Percentiles rank a stretch among this genome's conserved stretches.
These are phyloP conservation scores for Zaprionus bogoriensis DNA, from an alignment of 2,888 invertebrate species.

Conservation along the genomic window DNA sequence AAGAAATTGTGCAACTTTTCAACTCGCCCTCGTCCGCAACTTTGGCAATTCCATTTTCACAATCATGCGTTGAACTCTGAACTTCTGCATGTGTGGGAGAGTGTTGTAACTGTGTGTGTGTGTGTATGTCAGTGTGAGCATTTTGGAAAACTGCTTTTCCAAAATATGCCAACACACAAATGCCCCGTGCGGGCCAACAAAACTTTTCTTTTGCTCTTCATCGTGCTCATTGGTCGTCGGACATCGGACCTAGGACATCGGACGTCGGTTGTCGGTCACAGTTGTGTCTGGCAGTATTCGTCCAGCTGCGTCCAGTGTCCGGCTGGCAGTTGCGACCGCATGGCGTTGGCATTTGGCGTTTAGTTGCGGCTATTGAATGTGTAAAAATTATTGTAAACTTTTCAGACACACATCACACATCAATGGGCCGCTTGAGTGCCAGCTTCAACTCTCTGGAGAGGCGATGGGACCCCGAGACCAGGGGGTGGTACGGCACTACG, in stretches of 20 bases:
- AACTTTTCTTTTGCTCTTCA: constrained; percentile 59
- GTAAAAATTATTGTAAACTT: constrained; percentile 78
- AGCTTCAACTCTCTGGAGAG: constrained; percentile 18
- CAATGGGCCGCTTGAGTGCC: constrained; percentile 38
- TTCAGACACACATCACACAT: constrained; percentile 71
- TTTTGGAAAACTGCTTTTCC: constrained; percentile 68
- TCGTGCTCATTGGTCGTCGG: constrained; percentile 57
- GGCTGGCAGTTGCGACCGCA: constrained; percentile 21
- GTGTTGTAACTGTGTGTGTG: constrained; percentile 4
- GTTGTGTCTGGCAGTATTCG: constrained; percentile 57
- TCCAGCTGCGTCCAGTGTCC: constrained; percentile 9
- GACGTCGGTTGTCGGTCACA: constrained; percentile 68
- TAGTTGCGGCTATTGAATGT: constrained; percentile 77
- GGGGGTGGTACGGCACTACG: neutral
- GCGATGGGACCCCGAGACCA: neutral
- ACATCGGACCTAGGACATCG: constrained; percentile 49
- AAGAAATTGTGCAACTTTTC: constrained; percentile 60
- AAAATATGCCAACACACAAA: constrained; percentile 71
- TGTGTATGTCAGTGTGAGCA: constrained; percentile 35
- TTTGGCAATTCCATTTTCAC: constrained; percentile 80
- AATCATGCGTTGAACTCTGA: constrained; percentile 80
- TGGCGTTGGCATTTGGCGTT: constrained; percentile 70
- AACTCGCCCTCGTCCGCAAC: constrained; percentile 65
- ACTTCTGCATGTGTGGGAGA: constrained; percentile 56
- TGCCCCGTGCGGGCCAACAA: constrained; percentile 34